These are phyloP conservation scores for Schizopygopsis malacanthus DNA, from an alignment of 2,797 vertebrate species.

Conservation along the genomic window DNA sequence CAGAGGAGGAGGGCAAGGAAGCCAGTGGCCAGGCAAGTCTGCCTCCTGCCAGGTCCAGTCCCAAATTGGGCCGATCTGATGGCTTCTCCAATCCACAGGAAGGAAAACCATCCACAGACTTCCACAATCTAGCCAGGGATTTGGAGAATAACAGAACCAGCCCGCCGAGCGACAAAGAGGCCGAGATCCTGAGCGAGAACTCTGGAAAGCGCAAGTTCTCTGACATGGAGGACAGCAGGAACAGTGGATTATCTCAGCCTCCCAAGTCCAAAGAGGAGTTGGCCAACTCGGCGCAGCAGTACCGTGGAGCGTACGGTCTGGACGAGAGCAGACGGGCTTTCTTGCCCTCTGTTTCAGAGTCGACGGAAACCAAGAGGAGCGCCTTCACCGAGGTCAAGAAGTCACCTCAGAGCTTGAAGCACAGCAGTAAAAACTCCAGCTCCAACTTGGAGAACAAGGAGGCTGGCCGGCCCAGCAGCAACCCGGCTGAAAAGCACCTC, in stretches of 20 bases:
- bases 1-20: constrained; percentile 78
- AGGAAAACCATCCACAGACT: constrained; percentile 92
- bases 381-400: constrained; percentile 97
- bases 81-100: constrained; percentile 73
- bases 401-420: constrained; percentile 75
- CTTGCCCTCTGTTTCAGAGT: constrained; percentile 79
- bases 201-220: constrained; percentile 89
- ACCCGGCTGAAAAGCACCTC: constrained; percentile 75
- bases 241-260: constrained; percentile 70
- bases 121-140: constrained; percentile 94
- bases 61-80: constrained; percentile 77
- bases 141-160: constrained; percentile 87
- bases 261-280: constrained; percentile 88
- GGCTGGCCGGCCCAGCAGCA: constrained; percentile 71
- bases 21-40: constrained; percentile 63
- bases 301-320: constrained; percentile 83
- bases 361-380: constrained; percentile 86
- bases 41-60: constrained; percentile 70
- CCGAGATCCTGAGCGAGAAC: constrained; percentile 79
- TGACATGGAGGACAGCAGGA: constrained; percentile 75
- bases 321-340: constrained; percentile 86
- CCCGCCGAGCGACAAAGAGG: constrained; percentile 81
- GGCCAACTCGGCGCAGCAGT: constrained; percentile 88
- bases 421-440: constrained; percentile 74
- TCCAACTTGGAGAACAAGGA: constrained; percentile 85